A percentile compares a stretch with the other conserved stretches of the same genome.
Evolutionary conservation across 2,797 vertebrate genomes (phyloP).

Genomic region (Darevskia nairensis): DNA sequence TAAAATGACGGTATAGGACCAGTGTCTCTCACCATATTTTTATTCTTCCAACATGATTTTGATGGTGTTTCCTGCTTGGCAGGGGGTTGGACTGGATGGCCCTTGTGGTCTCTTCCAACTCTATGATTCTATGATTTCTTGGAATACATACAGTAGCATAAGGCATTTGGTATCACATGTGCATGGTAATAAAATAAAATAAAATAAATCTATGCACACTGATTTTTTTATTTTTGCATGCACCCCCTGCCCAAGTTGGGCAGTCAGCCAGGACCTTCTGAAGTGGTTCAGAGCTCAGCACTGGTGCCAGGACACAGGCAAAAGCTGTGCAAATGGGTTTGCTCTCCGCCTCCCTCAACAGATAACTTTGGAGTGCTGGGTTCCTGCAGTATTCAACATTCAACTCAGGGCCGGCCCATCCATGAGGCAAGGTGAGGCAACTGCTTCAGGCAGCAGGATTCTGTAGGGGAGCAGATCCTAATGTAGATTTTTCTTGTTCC

Average conservation of each 20-base stretch:
- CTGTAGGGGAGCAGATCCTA: too few species aligned
- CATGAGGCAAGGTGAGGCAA: too few species aligned
- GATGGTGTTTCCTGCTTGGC: too few species aligned
- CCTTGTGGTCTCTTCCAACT: too few species aligned
- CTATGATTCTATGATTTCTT: background rate
- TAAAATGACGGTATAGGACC: background rate
- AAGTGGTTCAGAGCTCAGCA: background rate
- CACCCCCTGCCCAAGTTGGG: background rate
- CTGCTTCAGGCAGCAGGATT: too few species aligned
- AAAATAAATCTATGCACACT: background rate
- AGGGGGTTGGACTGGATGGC: too few species aligned
- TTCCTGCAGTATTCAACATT: background rate
- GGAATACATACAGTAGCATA: background rate
- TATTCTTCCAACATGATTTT: background rate
- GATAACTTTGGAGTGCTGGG: background rate
- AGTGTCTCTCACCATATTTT: background rate
- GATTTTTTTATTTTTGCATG: background rate
- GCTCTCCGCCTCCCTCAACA: too few species aligned
- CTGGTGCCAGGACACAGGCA: too few species aligned
- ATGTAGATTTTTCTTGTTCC: too few species aligned
- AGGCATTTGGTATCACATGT: background rate
- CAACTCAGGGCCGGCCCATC: background rate
- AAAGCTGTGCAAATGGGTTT: background rate
- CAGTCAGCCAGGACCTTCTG: too few species aligned
- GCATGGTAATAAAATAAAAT: background rate